A percentile compares a stretch with the other conserved stretches of the same genome.
These are phyloP conservation scores for Ectemnius lituratus DNA, from an alignment of 2,888 invertebrate genomes.

Conservation along the genomic window DNA sequence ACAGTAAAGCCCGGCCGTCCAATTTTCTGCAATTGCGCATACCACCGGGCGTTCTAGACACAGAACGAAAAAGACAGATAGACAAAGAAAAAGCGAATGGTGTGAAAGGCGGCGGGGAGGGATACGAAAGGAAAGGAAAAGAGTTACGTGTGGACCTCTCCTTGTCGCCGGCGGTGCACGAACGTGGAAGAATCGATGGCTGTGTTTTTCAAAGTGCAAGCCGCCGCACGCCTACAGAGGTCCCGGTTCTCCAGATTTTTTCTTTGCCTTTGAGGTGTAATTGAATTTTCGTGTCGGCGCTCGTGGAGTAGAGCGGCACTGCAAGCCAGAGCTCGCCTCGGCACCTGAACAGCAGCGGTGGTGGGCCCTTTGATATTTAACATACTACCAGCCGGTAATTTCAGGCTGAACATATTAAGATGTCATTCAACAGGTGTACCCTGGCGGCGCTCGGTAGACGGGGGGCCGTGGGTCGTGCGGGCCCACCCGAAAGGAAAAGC, in stretches of 20 bases:
- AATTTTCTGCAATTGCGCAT: slow-evolving; percentile 60
- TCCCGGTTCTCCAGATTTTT: not conserved
- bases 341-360: not conserved
- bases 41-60: slow-evolving; percentile 9
- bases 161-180: not conserved
- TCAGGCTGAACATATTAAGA: slow-evolving; percentile 23
- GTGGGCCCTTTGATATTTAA: slow-evolving; percentile 4
- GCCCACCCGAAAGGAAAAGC: slow-evolving; percentile 18
- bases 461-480: slow-evolving; percentile 22
- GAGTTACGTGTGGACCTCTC: not conserved
- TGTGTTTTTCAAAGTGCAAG: not conserved
- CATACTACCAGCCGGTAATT: slow-evolving; percentile 19
- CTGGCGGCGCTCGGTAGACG: slow-evolving; percentile 4
- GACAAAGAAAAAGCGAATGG: too few species aligned
- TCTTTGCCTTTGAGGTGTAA: not conserved
- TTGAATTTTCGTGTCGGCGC: slow-evolving; percentile 3
- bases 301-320: not conserved
- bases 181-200: slow-evolving; percentile 5
- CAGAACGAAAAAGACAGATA: too few species aligned
- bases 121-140: not conserved
- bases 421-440: slow-evolving; percentile 50
- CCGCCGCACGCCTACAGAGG: not conserved
- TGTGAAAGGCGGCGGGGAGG: too few species aligned
- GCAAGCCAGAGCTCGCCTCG: too few species aligned
- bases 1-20: slow-evolving; percentile 42